A percentile compares a stretch with the other conserved stretches of the same genome.
Evolutionary conservation across 2,888 invertebrate genomes (phyloP).

Genomic region (Ophion ventricosus): DNA sequence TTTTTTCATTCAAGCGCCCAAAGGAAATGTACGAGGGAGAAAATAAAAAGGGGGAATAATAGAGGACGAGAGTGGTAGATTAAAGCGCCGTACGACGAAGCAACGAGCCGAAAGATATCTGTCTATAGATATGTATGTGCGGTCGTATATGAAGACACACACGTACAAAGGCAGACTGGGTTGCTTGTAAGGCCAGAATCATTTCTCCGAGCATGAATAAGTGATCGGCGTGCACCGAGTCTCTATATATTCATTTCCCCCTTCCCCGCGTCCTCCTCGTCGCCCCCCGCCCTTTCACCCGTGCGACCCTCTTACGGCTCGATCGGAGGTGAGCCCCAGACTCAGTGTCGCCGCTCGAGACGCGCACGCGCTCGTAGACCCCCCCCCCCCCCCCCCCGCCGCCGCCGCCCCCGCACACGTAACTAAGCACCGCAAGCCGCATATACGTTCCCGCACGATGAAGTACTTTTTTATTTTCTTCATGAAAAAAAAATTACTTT

Average conservation of each 20-base stretch:
- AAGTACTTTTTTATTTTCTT: slow-evolving; percentile 2
- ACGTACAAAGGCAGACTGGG: slow-evolving; percentile 18
- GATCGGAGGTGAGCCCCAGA: slow-evolving; percentile 52
- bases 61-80: slow-evolving; percentile 46
- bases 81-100: slow-evolving; percentile 40
- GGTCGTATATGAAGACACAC: not conserved
- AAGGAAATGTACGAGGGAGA: slow-evolving; percentile 43
- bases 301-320: slow-evolving; percentile 53
- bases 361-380: slow-evolving; percentile 50
- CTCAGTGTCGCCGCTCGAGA: slow-evolving; percentile 62
- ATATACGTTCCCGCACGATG: slow-evolving; percentile 23
- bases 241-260: slow-evolving; percentile 49
- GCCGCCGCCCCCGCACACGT: not conserved
- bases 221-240: slow-evolving; percentile 74
- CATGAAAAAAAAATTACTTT: too few relatives aligned
- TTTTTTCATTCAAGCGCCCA: slow-evolving; percentile 33
- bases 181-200: slow-evolving; percentile 74
- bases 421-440: slow-evolving; percentile 24
- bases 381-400: too few relatives aligned
- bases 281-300: not conserved
- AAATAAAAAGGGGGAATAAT: slow-evolving; percentile 49
- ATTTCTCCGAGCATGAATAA: slow-evolving; percentile 80
- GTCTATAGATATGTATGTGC: not conserved
- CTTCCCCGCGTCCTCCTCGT: slow-evolving; percentile 11
- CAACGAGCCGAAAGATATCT: slow-evolving; percentile 33